A percentile compares a stretch with the other conserved stretches of the same genome.
Conservation (phyloP, 1,140 invertebrate species). For the Drosophila persimilis region DNA sequence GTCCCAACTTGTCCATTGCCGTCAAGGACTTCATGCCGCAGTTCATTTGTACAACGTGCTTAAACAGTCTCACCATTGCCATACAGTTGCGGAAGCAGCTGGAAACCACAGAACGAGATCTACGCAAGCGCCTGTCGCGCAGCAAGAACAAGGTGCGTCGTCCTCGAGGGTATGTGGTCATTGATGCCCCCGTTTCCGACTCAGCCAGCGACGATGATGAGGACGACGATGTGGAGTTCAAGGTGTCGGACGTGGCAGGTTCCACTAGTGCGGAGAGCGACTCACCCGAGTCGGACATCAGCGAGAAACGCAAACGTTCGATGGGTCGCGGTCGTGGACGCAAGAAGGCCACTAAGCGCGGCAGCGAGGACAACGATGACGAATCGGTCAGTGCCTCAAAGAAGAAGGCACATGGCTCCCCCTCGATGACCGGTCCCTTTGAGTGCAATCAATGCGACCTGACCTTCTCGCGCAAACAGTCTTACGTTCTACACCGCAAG, state of each 20-base stretch:
- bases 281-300: constrained; percentile 68
- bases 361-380: constrained; percentile 31
- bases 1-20: constrained; percentile 73
- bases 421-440: constrained; percentile 44
- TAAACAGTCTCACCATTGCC: constrained; percentile 69
- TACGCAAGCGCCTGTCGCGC: constrained; percentile 80
- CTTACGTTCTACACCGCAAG: constrained; percentile 84
- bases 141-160: constrained; percentile 82
- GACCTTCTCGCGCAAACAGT: constrained; percentile 72
- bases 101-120: constrained; percentile 76
- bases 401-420: constrained; percentile 29
- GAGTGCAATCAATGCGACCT: constrained; percentile 64
- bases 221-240: constrained; percentile 77
- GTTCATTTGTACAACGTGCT: constrained; percentile 73
- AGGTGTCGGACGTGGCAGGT: constrained; percentile 76
- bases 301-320: constrained; percentile 52
- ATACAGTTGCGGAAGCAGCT: constrained; percentile 75
- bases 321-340: constrained; percentile 34
- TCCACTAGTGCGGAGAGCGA: constrained; percentile 77
- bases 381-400: constrained; percentile 27
- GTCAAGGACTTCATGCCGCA: constrained; percentile 81
- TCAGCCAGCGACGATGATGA: constrained; percentile 73
- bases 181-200: constrained; percentile 78
- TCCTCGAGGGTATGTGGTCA: constrained; percentile 82
- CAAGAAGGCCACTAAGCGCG: constrained; percentile 45